A percentile compares a stretch with the other conserved stretches of the same genome.
phyloP scores from a whole-genome alignment of 2,113 vertebrate genomes.

The Protomyctophum bolini region DNA sequence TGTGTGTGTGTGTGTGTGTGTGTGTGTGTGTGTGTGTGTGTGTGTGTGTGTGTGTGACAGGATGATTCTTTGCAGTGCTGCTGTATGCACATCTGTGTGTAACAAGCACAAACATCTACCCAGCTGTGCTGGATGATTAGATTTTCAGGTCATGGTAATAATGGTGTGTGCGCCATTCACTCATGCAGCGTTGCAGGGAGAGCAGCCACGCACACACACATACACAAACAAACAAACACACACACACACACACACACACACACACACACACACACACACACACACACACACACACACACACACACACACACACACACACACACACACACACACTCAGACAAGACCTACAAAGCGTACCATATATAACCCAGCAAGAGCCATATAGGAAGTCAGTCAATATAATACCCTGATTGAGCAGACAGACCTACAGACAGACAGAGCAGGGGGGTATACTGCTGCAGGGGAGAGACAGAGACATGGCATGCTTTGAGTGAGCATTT shows the following conservation, averaged over 20 bases:
- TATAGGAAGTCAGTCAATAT: too few species aligned
- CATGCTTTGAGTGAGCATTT: slow-evolving; percentile 64
- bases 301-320: slow-evolving; percentile 5
- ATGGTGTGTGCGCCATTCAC: slow-evolving; percentile 38
- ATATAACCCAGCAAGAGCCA: too few species aligned
- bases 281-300: not conserved
- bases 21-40: too few species aligned
- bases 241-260: not conserved
- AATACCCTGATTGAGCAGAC: not conserved
- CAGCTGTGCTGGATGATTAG: slow-evolving; percentile 69
- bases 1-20: not conserved
- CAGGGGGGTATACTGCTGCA: slow-evolving; percentile 31
- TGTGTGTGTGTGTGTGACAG: not conserved
- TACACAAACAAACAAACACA: slow-evolving; percentile 23
- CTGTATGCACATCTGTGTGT: slow-evolving; percentile 77
- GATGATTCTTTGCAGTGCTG: slow-evolving; percentile 49
- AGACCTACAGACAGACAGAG: not conserved
- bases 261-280: not conserved
- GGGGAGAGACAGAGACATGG: slow-evolving; percentile 27
- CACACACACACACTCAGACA: not conserved
- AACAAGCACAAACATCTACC: slow-evolving; percentile 64
- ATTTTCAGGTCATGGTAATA: slow-evolving; percentile 66
- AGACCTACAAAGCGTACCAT: not conserved
- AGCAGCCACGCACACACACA: slow-evolving; percentile 45
- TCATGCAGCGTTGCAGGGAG: slow-evolving; percentile 21